Evolutionary conservation across 2,113 vertebrate species (phyloP), one percentile per base, ranked within the genome.

Genomic region (Acrocephalus arundinaceus): DNA sequence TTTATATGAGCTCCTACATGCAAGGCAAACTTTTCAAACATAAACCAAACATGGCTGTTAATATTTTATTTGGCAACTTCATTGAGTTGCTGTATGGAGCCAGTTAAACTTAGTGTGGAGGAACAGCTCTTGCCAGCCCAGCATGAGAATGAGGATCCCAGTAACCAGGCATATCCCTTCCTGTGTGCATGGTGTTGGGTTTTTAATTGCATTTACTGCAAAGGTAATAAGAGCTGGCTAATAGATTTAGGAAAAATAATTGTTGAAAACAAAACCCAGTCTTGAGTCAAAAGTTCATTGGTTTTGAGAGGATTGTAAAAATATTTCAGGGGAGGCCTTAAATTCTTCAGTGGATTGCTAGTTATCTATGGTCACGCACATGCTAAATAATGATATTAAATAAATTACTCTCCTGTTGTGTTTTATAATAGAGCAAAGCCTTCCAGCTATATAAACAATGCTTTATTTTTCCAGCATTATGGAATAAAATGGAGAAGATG

Each of bases 401-500:
- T 77, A 74, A 91, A 93, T 94, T 90, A 80, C 63, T 88, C 46
- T 90, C 39, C 59, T 91, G 67, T 92, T 95, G 72, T 90, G 81
- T 59, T 96, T 90, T 84, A 48, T 86, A 95, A 89, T 73, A 59
- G 84, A 83, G 55, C 17, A 96, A 88, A 91, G 30, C 39, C 63
- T 88, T 90, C 72, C 89, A 90, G 85, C 92, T 95, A 88, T 71
- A 20, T 74, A 91, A 96, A 93, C 92, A 96, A 15, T 31, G 55
- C 82, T 73, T 43, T 91, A 83, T 94, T 94, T 96, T 91, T 88
- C 63, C 79, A 90, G 51, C 52, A 63, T 91, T 96, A 75, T 74
- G 57, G 55, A 85, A 63, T 91, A 89, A 96, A 95, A 68, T 71
- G 62, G 51, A 85, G 82, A 83, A 83, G 48, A 31, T 96, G 52